phyloP scores from a whole-genome alignment of 2,797 vertebrate species.

The Limosa lapponica region DNA sequence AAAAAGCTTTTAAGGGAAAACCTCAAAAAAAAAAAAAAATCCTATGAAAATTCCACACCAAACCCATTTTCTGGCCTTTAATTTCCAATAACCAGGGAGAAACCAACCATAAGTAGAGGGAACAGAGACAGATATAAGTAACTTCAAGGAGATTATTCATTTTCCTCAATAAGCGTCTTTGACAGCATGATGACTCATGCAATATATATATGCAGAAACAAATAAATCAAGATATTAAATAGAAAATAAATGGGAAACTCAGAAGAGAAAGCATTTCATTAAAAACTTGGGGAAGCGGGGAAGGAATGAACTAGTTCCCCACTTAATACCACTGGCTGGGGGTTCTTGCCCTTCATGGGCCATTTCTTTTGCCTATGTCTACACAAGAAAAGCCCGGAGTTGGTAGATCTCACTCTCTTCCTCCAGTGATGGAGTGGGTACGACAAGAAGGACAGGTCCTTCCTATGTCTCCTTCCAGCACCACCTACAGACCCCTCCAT shows the following conservation, averaged over 20 bases:
- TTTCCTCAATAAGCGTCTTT: conserved; percentile 13
- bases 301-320: neutral
- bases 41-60: neutral
- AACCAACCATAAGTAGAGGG: neutral
- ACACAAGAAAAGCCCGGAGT: neutral
- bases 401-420: neutral
- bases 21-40: neutral
- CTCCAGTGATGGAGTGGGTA: neutral
- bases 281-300: neutral
- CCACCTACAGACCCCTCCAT: neutral
- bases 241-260: conserved; percentile 21
- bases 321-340: accelerated
- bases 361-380: neutral
- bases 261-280: neutral
- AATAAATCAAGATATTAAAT: conserved; percentile 5
- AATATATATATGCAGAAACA: conserved; percentile 35
- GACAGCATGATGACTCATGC: neutral
- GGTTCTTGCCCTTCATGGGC: neutral
- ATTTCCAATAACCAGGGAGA: conserved; percentile 4
- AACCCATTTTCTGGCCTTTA: conserved; percentile 16
- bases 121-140: neutral
- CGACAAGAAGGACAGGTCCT: neutral
- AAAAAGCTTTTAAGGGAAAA: conserved; percentile 51
- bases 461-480: neutral
- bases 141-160: conserved; percentile 1